phyloP scores from a whole-genome alignment of 2,888 invertebrate genomes.

The Epinotia bilunana region DNA sequence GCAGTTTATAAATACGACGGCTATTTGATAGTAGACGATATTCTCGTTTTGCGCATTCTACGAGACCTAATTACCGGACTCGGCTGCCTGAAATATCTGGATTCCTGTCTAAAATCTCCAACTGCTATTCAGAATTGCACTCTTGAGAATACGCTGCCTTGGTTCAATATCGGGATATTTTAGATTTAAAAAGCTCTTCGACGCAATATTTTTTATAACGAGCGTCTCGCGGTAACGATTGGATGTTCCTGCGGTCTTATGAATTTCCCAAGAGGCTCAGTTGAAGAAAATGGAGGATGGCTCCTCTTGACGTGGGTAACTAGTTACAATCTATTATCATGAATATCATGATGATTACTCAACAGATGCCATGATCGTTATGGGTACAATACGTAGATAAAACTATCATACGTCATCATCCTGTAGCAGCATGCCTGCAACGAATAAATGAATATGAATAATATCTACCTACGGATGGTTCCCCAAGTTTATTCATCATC shows the following conservation, averaged over 20 bases:
- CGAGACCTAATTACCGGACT: background rate
- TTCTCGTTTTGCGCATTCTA: slow-evolving; percentile 26
- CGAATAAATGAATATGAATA: too few species aligned
- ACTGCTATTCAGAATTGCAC: background rate
- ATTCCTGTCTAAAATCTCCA: slow-evolving; percentile 2
- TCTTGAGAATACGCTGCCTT: background rate
- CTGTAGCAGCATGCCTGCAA: too few species aligned
- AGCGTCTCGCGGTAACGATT: too few species aligned
- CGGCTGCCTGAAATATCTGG: slow-evolving; percentile 3
- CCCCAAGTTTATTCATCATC: background rate
- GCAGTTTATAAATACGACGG: slow-evolving; percentile 28
- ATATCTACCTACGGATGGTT: background rate
- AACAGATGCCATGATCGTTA: too few species aligned
- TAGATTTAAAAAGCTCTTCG: background rate
- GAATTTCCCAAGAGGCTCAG: too few species aligned
- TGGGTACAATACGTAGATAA: too few species aligned
- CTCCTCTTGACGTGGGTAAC: background rate
- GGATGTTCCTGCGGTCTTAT: too few species aligned
- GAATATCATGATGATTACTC: too few species aligned
- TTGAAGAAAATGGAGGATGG: too few species aligned
- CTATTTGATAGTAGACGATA: slow-evolving; percentile 30
- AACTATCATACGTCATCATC: too few species aligned
- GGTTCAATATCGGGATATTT: background rate
- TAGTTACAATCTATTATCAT: too few species aligned
- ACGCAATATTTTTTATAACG: background rate